Evolutionary conservation across 2,888 invertebrate genomes (phyloP).

Genomic region (Sthenelais limicola): DNA sequence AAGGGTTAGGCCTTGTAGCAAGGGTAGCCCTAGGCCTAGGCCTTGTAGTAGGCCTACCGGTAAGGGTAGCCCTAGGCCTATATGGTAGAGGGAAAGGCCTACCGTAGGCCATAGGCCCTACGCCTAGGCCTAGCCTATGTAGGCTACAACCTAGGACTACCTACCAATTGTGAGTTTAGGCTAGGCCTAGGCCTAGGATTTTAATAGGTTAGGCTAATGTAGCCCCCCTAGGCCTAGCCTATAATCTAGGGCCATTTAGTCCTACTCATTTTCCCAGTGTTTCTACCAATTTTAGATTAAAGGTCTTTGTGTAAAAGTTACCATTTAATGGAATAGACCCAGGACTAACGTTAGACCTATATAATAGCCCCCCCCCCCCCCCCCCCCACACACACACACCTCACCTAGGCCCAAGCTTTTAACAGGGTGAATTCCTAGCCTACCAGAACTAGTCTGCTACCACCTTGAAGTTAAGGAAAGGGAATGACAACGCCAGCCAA

Average conservation of each 20-base stretch:
- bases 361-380: background rate
- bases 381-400: constrained; percentile 19
- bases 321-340: too few relatives aligned
- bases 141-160: too few relatives aligned
- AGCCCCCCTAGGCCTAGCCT: background rate
- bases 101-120: too few relatives aligned
- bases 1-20: too few relatives aligned
- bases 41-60: background rate
- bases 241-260: constrained; percentile 6
- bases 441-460: too few relatives aligned
- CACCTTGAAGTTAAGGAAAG: too few relatives aligned
- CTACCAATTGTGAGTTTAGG: background rate
- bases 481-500: too few relatives aligned
- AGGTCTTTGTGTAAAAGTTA: too few relatives aligned
- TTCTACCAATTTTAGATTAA: too few relatives aligned
- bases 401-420: too few relatives aligned
- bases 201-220: background rate
- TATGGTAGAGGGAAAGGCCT: background rate
- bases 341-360: too few relatives aligned
- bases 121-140: background rate
- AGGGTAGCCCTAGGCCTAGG: background rate
- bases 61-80: background rate
- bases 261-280: background rate
- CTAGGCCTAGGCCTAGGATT: background rate
- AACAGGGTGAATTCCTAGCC: too few relatives aligned